These are phyloP conservation scores for Burhinus oedicnemus DNA, from an alignment of 2,113 vertebrate species.

Conservation along the genomic window DNA sequence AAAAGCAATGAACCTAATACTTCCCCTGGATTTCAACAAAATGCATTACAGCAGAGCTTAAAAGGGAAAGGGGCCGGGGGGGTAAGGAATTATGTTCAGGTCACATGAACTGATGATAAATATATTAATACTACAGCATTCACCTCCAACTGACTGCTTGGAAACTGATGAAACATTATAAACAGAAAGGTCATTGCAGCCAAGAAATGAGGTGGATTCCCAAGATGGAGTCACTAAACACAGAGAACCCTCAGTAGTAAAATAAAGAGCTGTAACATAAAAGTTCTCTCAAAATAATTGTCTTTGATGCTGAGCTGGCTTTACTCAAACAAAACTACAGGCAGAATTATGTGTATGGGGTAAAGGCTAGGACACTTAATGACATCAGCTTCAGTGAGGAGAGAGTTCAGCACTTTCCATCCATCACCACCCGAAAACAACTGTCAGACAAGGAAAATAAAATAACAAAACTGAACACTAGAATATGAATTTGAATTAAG, in stretches of 20 bases:
- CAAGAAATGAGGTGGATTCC: constrained; percentile 19
- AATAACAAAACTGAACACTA: not conserved
- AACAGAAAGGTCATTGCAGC: constrained; percentile 2
- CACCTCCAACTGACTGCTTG: not conserved
- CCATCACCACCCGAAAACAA: not conserved
- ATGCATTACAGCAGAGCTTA: not conserved
- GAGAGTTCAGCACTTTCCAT: not conserved
- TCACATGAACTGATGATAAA: not conserved
- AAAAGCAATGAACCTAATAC: not conserved
- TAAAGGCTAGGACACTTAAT: not conserved
- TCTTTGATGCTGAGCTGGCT: constrained; percentile 30
- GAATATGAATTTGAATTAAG: not conserved
- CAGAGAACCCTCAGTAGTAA: constrained; percentile 2
- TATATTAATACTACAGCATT: not conserved
- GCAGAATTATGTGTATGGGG: not conserved
- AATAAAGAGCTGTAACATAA: constrained; percentile 23
- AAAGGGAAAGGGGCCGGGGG: not conserved
- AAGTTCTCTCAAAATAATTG: constrained; percentile 40
- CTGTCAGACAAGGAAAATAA: not conserved
- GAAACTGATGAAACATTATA: constrained; percentile 15
- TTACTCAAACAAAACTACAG: not conserved
- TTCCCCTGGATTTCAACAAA: not conserved
- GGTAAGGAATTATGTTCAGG: not conserved
- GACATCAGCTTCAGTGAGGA: not conserved
- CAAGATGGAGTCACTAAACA: constrained; percentile 10